Evolutionary conservation across 2,113 vertebrate genomes (phyloP).

Genomic region (Pseudorhombus dupliciocellatus): DNA sequence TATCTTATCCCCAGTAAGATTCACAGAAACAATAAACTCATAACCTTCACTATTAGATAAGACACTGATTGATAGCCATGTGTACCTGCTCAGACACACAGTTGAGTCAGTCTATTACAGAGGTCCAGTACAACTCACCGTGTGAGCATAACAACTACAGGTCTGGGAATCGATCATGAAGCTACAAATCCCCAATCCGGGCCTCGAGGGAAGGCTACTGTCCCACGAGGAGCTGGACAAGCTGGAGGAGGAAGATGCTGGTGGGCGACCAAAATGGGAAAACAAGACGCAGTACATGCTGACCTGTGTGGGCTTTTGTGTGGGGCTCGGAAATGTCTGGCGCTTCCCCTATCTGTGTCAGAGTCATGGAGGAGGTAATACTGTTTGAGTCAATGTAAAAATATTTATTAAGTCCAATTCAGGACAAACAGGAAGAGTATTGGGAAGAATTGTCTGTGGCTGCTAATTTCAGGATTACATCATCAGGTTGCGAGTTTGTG

Average conservation of each 20-base stretch:
- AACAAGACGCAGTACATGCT: constrained; percentile 94
- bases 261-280: constrained; percentile 89
- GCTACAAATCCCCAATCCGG: constrained; percentile 84
- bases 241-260: constrained; percentile 84
- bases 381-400: not conserved
- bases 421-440: not conserved
- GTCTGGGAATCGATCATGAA: constrained; percentile 67
- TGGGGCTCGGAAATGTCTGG: constrained; percentile 93
- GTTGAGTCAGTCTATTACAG: constrained; percentile 55
- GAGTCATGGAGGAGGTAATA: constrained; percentile 92
- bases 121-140: constrained; percentile 10
- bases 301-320: constrained; percentile 89
- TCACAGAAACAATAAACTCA: not conserved
- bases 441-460: too few species aligned
- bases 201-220: constrained; percentile 87
- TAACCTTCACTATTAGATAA: constrained; percentile 23
- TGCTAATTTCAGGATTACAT: not conserved
- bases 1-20: not conserved
- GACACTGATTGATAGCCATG: constrained; percentile 11
- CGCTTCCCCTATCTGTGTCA: constrained; percentile 93
- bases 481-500: not conserved
- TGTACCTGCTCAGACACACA: not conserved
- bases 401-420: not conserved
- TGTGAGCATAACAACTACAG: constrained; percentile 6
- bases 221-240: constrained; percentile 83